Conservation (phyloP, 2,113 vertebrate species). For the Rynchops niger region DNA sequence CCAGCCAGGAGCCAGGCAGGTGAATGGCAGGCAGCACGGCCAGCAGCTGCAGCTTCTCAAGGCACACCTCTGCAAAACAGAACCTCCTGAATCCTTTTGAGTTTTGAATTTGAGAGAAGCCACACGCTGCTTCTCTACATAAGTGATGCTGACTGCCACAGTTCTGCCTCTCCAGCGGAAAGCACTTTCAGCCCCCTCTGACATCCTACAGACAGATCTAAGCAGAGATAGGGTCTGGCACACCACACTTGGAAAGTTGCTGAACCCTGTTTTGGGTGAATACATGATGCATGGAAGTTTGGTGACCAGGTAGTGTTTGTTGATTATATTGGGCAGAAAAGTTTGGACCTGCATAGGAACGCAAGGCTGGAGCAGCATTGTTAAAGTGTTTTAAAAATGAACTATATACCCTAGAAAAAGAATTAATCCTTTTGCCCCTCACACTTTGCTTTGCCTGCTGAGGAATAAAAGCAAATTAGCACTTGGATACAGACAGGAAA, state of each 20-base stretch:
- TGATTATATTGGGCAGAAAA: background rate
- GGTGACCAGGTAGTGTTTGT: background rate
- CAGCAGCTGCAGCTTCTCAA: background rate
- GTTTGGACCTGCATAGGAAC: background rate
- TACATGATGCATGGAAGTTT: background rate
- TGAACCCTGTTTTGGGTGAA: background rate
- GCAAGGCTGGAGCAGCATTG: background rate
- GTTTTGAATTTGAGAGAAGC: background rate
- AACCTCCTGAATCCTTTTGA: background rate
- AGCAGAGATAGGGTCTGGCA: background rate
- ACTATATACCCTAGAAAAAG: background rate
- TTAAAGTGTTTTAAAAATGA: background rate
- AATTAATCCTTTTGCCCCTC: background rate
- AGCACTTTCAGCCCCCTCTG: background rate
- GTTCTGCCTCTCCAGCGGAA: background rate
- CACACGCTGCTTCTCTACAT: background rate
- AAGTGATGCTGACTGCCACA: background rate
- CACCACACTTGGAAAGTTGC: background rate
- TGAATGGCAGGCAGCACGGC: background rate
- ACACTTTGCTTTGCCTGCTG: background rate
- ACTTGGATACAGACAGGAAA: background rate
- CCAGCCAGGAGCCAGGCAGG: background rate
- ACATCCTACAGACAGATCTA: background rate
- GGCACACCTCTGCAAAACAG: background rate
- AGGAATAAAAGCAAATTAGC: background rate